Evolutionary conservation across 2,797 vertebrate genomes (phyloP).

Genomic region (Paratrypauchen microcephalus): DNA sequence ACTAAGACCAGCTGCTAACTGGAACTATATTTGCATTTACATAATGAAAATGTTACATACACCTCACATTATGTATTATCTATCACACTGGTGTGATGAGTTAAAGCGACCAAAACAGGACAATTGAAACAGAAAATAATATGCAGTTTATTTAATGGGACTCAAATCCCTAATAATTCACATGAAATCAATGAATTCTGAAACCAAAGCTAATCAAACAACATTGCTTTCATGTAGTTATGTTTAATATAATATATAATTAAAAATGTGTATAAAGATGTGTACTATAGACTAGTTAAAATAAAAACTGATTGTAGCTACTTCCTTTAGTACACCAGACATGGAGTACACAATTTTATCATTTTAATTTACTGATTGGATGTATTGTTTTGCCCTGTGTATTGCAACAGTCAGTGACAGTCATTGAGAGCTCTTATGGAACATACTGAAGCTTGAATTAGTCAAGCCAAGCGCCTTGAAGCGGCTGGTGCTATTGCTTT

Average conservation of each 20-base stretch:
- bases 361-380: constrained; percentile 2
- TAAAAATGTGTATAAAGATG: not conserved
- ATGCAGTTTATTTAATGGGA: not conserved
- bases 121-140: not conserved
- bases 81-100: constrained; percentile 17
- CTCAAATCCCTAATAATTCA: not conserved
- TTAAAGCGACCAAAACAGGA: not conserved
- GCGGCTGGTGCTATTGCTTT: constrained; percentile 23
- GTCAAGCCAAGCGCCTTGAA: constrained; percentile 21
- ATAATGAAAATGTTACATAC: constrained; percentile 55
- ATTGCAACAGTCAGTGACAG: not conserved
- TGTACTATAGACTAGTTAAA: not conserved
- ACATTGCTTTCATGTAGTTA: no score
- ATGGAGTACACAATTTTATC: not conserved
- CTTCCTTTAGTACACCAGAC: not conserved
- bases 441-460: constrained; percentile 11
- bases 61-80: constrained; percentile 10
- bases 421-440: not conserved
- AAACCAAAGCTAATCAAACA: not conserved
- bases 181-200: not conserved
- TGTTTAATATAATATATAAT: not conserved
- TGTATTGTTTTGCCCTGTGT: not conserved
- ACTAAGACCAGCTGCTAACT: constrained; percentile 60
- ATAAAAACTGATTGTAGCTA: not conserved
- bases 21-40: constrained; percentile 66